phyloP scores from a whole-genome alignment of 2,113 vertebrate genomes.

The Podilymbus podiceps region DNA sequence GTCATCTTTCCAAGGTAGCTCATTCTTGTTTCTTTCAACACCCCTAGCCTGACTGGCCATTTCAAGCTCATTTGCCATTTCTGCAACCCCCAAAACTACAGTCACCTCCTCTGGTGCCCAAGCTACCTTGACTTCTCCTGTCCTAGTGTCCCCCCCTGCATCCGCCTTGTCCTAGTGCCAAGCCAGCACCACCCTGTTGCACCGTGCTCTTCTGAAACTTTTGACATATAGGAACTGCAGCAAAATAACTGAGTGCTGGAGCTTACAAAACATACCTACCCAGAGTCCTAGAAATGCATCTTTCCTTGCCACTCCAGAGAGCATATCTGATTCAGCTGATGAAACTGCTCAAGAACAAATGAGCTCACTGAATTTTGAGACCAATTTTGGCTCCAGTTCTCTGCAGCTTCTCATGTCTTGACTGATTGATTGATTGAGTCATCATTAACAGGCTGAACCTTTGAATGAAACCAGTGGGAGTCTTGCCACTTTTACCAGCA shows the following conservation, averaged over 20 bases:
- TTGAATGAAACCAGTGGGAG: slow-evolving; percentile 62
- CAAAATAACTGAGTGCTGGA: background rate
- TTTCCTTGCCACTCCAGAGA: background rate
- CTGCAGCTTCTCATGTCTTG: background rate
- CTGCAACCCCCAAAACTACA: background rate
- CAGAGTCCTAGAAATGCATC: background rate
- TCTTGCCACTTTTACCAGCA: slow-evolving; percentile 36
- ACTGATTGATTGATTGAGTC: slow-evolving; percentile 56
- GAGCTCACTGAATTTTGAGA: slow-evolving; percentile 28
- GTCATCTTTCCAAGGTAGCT: background rate
- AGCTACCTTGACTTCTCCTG: background rate
- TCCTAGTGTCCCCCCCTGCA: background rate
- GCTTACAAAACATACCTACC: background rate
- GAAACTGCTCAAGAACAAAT: background rate
- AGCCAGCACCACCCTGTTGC: background rate
- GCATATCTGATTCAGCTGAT: background rate
- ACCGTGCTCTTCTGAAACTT: background rate
- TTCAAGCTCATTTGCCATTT: background rate
- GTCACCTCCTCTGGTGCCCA: background rate
- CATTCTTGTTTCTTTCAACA: background rate
- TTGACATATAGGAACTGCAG: background rate
- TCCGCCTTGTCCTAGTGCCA: background rate
- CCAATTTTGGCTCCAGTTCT: background rate
- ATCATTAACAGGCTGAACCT: slow-evolving; percentile 53
- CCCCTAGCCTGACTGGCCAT: background rate